phyloP scores from a whole-genome alignment of 92 coral and sea anemone genomes.

The Porites rus region DNA sequence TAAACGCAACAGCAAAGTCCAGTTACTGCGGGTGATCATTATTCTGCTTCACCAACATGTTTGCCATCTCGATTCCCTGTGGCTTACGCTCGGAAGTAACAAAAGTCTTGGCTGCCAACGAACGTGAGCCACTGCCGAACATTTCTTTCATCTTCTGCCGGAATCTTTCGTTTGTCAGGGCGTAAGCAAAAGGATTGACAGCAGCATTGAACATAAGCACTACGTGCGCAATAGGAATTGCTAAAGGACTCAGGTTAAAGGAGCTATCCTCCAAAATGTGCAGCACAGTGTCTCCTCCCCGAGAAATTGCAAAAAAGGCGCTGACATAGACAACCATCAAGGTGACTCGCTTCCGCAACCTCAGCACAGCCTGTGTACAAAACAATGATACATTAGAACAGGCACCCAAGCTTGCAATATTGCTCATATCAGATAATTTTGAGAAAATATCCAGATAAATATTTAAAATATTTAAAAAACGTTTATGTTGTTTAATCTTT shows the following conservation, averaged over 20 bases:
- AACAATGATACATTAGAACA: not conserved
- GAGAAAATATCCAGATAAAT: too few relatives aligned
- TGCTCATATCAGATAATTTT: too few relatives aligned
- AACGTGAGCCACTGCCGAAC: not conserved
- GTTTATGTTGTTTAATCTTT: too few relatives aligned
- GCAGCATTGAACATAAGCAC: not conserved
- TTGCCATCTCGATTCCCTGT: too few relatives aligned
- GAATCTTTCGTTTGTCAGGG: not conserved
- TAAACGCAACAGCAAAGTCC: too few relatives aligned
- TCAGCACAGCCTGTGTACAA: constrained; percentile 5
- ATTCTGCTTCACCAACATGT: too few relatives aligned
- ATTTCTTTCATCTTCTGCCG: not conserved
- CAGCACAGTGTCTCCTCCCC: not conserved
- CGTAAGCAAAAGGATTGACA: not conserved
- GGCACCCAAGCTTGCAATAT: not conserved
- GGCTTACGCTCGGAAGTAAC: too few relatives aligned
- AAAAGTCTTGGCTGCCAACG: not conserved
- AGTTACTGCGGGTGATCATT: too few relatives aligned
- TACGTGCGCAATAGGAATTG: not conserved
- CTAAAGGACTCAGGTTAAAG: not conserved
- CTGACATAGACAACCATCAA: not conserved
- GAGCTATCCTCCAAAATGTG: not conserved
- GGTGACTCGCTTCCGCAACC: constrained; percentile 4
- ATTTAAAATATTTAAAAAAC: too few relatives aligned
- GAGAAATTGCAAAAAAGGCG: not conserved